phyloP scores from a whole-genome alignment of 1,140 invertebrate genomes.

The Sycophila sp. region DNA sequence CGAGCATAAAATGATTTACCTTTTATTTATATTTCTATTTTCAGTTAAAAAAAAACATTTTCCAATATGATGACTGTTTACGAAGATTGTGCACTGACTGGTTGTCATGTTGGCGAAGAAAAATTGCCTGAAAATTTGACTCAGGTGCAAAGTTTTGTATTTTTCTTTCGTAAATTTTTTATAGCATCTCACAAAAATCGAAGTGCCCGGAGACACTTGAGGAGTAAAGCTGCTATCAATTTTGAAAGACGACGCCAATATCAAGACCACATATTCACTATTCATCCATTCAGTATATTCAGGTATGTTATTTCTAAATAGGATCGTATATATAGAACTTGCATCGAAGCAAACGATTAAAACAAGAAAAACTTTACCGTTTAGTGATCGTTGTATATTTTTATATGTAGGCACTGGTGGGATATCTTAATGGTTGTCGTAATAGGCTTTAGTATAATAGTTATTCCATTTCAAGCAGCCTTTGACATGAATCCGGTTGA shows the following conservation, averaged over 20 bases:
- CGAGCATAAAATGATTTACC: too few relatives aligned
- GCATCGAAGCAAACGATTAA: too few relatives aligned
- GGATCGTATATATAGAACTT: too few relatives aligned
- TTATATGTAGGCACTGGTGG: slow-evolving; percentile 50
- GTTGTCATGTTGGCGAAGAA: background rate
- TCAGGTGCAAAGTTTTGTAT: background rate
- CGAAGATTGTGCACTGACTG: background rate
- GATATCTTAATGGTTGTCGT: slow-evolving; percentile 51
- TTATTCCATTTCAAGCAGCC: slow-evolving; percentile 52
- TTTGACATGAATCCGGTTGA: slow-evolving; percentile 46
- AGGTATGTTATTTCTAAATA: too few relatives aligned
- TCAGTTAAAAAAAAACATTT: too few relatives aligned
- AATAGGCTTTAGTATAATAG: slow-evolving; percentile 44
- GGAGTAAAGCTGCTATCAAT: slow-evolving; percentile 52
- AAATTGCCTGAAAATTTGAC: background rate
- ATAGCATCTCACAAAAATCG: slow-evolving; percentile 53
- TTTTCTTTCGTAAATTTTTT: slow-evolving; percentile 39
- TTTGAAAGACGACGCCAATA: slow-evolving; percentile 55
- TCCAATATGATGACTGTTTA: background rate
- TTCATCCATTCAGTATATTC: slow-evolving; percentile 62
- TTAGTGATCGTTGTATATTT: slow-evolving; percentile 24
- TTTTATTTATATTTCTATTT: too few relatives aligned
- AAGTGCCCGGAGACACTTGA: slow-evolving; percentile 50
- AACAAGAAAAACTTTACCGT: slow-evolving; percentile 21
- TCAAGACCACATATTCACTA: slow-evolving; percentile 44